phyloP scores from a whole-genome alignment of 2,797 vertebrate species.

The Ctenopoma kingsleyae region DNA sequence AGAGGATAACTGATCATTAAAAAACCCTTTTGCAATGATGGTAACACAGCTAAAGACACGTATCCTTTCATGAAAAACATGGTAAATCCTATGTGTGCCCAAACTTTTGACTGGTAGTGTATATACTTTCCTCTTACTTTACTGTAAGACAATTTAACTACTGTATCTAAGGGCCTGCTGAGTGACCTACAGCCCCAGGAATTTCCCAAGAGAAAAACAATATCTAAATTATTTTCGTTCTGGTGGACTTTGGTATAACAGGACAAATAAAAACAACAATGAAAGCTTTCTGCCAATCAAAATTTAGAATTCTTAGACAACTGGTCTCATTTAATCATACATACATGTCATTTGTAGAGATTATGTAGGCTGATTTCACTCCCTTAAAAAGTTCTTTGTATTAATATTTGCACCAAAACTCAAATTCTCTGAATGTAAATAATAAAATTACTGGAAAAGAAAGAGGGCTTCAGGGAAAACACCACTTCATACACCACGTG shows the following conservation, averaged over 20 bases:
- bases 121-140: too few species aligned
- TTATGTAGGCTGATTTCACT: background rate
- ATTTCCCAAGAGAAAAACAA: slow-evolving; percentile 14
- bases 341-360: background rate
- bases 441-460: background rate
- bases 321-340: background rate
- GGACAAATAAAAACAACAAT: background rate
- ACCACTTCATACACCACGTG: background rate
- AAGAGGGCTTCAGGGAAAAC: slow-evolving; percentile 11
- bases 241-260: background rate
- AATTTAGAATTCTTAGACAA: background rate
- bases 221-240: background rate
- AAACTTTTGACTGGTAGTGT: too few species aligned
- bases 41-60: too few species aligned
- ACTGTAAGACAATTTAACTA: background rate
- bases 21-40: too few species aligned
- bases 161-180: background rate
- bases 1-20: too few species aligned
- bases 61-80: too few species aligned
- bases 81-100: too few species aligned
- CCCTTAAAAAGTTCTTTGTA: background rate
- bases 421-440: background rate
- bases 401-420: background rate
- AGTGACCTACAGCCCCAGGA: background rate
- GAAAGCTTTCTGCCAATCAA: background rate